phyloP scores from a whole-genome alignment of 2,797 vertebrate species.

The Microtus agrestis region DNA sequence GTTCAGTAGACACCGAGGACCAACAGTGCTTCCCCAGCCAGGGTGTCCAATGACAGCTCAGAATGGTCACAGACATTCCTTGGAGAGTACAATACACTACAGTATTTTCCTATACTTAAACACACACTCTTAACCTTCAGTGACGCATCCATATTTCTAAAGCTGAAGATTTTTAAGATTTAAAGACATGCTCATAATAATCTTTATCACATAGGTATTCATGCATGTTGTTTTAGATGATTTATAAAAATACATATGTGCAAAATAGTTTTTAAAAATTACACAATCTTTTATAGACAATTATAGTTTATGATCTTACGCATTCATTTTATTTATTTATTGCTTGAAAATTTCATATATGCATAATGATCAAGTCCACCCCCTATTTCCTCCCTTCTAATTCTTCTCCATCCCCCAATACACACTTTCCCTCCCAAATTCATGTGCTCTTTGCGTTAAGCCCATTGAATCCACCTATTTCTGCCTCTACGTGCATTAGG shows the following conservation, averaged over 20 bases:
- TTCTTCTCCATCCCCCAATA: too few species aligned
- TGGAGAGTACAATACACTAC: not conserved
- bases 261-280: not conserved
- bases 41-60: slow-evolving; percentile 42
- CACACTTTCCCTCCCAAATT: not conserved
- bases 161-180: not conserved
- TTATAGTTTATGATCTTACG: not conserved
- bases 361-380: not conserved
- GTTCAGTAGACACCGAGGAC: not conserved
- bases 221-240: slow-evolving; percentile 43
- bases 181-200: slow-evolving; percentile 34
- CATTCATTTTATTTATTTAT: not conserved
- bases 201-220: not conserved
- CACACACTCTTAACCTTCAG: not conserved
- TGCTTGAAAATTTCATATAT: not conserved
- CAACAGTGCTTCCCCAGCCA: not conserved
- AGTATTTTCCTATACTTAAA: not conserved
- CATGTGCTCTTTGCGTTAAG: not conserved
- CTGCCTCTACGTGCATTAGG: not conserved
- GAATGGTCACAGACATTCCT: slow-evolving; percentile 39
- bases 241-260: not conserved
- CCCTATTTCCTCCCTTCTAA: not conserved
- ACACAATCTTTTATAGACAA: not conserved
- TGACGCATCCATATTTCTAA: slow-evolving; percentile 5
- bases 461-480: not conserved